Percentiles rank a stretch among this genome's conserved stretches.
Evolutionary conservation across 2,797 vertebrate species (phyloP).

Genomic region (Phoxinus dragarum): DNA sequence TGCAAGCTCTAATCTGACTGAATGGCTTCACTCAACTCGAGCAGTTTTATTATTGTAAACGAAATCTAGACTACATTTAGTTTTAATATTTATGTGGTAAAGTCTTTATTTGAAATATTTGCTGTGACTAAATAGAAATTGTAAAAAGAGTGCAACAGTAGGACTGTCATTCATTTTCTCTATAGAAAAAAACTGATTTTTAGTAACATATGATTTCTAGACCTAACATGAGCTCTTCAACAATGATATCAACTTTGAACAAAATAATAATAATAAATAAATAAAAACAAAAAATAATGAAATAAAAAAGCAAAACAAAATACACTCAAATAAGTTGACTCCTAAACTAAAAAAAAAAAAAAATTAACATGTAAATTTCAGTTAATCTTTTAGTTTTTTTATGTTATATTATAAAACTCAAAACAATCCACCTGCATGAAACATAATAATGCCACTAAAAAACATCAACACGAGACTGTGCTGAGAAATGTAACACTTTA

Average conservation of each 20-base stretch:
- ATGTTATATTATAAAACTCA: background rate
- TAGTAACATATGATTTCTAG: background rate
- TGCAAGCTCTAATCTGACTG: background rate
- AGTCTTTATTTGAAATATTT: background rate
- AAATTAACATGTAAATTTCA: no score
- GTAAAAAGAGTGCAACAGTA: background rate
- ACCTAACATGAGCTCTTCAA: background rate
- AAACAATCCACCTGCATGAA: background rate
- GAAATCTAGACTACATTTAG: background rate
- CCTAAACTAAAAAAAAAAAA: no score
- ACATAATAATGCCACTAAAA: no score
- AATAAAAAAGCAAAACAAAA: background rate
- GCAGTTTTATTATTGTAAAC: background rate
- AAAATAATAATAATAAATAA: background rate
- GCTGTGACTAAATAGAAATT: background rate
- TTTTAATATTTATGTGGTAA: background rate
- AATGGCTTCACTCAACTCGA: background rate
- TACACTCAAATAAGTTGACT: background rate
- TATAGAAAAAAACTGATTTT: background rate
- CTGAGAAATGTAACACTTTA: no score
- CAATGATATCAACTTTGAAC: background rate
- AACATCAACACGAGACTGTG: no score
- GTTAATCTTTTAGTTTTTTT: no score
- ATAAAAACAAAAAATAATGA: background rate
- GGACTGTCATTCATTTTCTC: background rate